Conservation (phyloP, 2,113 vertebrate genomes). For the Cynopterus brachyotis region DNA sequence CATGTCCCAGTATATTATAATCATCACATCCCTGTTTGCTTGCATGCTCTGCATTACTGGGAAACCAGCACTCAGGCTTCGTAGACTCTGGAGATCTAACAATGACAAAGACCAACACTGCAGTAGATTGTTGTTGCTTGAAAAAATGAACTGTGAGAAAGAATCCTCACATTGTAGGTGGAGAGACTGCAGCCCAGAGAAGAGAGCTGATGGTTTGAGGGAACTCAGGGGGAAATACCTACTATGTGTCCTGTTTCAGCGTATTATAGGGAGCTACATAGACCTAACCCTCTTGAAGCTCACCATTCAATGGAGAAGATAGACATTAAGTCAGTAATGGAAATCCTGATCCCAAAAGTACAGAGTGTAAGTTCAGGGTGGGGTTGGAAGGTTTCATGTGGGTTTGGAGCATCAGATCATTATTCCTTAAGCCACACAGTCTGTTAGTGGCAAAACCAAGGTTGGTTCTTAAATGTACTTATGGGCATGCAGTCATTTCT, state of each 20-base stretch:
- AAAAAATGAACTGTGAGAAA: neutral
- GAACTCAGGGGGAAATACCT: neutral
- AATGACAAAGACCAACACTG: neutral
- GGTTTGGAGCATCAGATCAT: neutral
- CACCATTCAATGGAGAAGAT: neutral
- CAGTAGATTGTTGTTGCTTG: neutral
- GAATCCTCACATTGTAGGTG: neutral
- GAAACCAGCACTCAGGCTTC: neutral
- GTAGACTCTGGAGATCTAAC: neutral
- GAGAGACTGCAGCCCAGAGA: neutral
- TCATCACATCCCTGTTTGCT: neutral
- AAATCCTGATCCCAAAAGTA: neutral
- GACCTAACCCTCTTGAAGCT: neutral
- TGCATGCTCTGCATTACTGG: neutral
- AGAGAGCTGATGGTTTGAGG: neutral
- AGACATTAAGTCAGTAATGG: neutral
- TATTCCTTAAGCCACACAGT: neutral
- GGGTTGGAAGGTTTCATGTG: neutral
- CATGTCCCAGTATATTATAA: neutral
- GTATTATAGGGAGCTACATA: rapidly evolving
- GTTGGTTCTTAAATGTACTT: neutral
- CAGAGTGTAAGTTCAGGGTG: neutral
- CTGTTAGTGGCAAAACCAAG: neutral
- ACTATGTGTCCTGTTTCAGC: rapidly evolving
- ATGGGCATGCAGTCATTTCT: neutral